Evolutionary conservation across 1,140 invertebrate species (phyloP), one percentile per base, ranked within the genome.

Genomic region (Frieseomelitta varia): DNA sequence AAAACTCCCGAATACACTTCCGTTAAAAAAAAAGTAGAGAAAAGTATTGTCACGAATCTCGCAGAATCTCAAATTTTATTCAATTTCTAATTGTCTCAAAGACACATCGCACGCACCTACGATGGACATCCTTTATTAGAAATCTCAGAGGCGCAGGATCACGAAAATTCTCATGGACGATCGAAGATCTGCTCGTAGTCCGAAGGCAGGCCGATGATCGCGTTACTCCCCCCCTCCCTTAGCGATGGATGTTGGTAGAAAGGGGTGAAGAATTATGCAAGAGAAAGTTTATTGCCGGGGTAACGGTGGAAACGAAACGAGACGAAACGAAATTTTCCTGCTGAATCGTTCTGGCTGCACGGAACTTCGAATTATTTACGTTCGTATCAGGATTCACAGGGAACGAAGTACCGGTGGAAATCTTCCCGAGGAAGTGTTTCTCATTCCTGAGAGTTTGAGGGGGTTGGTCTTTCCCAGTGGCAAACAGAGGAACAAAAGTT

Each of bases 281-380:
- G 47, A 58, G 51, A 63, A 87, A 79, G 72, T 87, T 86, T 83
- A 86, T 78, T 65, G 74, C 73, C 81, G 55, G 1, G n/a, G 65
- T 73, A 79, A 86, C 55, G 61, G 65, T 34, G 63, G 63, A 73
- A 4, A 11, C 24, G 58, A n/a, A 61, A n/a, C 1, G 24, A 24
- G 81, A 67, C 39, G 27, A 30, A 81, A 76, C 51, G 72, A 87
- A 79, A 82, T 87, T 82, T 87, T 86, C 79, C 65, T 63, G 47
- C 56, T 71, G 84, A 86, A 82, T 87, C 47, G 84, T 17, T 65
- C 30, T 21, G 61, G 58, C 30, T 83, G 65, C 74, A 72, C 30
- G 74, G 63, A 85, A 85, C 84, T 56, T 61, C 19, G 73, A 82
- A 87, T 87, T 86, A 86, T 86, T 87, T 87, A 81, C 79, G 69